Conservation (phyloP, 2,888 invertebrate species). For the Stenolophus ochropezus region DNA sequence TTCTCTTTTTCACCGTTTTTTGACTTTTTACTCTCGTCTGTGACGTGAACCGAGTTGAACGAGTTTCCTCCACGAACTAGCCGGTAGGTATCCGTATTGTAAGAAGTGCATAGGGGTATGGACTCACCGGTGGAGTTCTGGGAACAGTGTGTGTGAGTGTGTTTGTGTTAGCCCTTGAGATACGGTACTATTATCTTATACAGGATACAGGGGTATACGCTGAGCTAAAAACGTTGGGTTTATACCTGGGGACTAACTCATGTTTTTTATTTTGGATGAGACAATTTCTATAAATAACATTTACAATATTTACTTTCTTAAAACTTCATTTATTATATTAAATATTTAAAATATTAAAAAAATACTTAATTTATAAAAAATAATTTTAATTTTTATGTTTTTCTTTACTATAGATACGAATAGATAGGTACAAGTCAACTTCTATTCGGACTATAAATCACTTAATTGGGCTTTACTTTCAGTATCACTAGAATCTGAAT, state of each 20-base stretch:
- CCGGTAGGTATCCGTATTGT: constrained; percentile 49
- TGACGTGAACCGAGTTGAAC: constrained; percentile 40
- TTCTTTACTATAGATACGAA: too few relatives aligned
- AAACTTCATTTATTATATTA: too few relatives aligned
- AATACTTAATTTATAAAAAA: too few relatives aligned
- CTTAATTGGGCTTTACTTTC: too few relatives aligned
- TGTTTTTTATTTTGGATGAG: not conserved
- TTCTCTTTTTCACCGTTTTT: constrained; percentile 52
- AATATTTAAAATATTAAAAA: too few relatives aligned
- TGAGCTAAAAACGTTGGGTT: constrained; percentile 43
- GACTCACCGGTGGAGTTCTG: constrained; percentile 34
- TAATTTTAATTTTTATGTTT: too few relatives aligned
- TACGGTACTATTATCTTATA: constrained; percentile 51
- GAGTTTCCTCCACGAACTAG: constrained; percentile 48
- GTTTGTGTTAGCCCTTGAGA: constrained; percentile 52
- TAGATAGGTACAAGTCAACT: too few relatives aligned
- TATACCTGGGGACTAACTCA: not conserved
- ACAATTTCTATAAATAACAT: not conserved
- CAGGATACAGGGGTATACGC: not conserved
- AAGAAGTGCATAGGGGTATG: constrained; percentile 51
- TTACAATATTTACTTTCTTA: too few relatives aligned
- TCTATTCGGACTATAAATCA: too few relatives aligned
- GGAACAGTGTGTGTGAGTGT: constrained; percentile 41
- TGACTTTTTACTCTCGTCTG: constrained; percentile 2
- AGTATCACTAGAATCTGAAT: too few relatives aligned